Evolutionary conservation across 2,797 vertebrate genomes (phyloP).

Genomic region (Platyrinchus mystaceus): DNA sequence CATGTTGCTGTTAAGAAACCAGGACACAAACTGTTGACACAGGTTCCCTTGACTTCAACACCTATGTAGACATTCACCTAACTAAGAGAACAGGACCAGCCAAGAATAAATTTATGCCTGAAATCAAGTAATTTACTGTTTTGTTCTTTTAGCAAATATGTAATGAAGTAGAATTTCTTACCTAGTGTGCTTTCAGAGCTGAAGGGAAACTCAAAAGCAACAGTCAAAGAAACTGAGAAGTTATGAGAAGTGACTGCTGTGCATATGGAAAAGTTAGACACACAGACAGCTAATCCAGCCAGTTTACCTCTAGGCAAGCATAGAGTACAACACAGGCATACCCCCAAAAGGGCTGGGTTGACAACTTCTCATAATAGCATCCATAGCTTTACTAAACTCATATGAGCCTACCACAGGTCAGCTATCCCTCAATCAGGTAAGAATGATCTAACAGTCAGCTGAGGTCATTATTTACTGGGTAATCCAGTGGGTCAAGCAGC

Average conservation of each 20-base stretch:
- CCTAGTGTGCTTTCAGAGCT: rapidly evolving
- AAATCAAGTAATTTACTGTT: background rate
- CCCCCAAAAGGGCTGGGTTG: background rate
- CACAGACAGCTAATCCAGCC: background rate
- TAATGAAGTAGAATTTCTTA: background rate
- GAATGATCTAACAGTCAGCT: background rate
- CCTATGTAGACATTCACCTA: rapidly evolving
- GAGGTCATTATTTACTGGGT: background rate
- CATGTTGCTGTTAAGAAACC: background rate
- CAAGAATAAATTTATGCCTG: background rate
- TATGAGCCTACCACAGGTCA: rapidly evolving
- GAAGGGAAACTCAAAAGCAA: background rate
- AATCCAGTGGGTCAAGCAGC: background rate
- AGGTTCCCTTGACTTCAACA: background rate
- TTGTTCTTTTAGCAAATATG: background rate
- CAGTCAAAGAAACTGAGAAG: background rate
- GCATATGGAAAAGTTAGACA: background rate
- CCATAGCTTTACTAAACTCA: background rate
- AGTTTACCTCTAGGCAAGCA: background rate
- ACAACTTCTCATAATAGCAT: rapidly evolving
- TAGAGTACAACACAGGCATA: background rate
- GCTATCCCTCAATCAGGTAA: background rate
- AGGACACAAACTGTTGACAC: background rate
- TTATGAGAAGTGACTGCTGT: background rate
- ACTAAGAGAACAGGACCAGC: rapidly evolving